Evolutionary conservation across 2,888 invertebrate genomes (phyloP).

Genomic region (Perithous albicinctus): DNA sequence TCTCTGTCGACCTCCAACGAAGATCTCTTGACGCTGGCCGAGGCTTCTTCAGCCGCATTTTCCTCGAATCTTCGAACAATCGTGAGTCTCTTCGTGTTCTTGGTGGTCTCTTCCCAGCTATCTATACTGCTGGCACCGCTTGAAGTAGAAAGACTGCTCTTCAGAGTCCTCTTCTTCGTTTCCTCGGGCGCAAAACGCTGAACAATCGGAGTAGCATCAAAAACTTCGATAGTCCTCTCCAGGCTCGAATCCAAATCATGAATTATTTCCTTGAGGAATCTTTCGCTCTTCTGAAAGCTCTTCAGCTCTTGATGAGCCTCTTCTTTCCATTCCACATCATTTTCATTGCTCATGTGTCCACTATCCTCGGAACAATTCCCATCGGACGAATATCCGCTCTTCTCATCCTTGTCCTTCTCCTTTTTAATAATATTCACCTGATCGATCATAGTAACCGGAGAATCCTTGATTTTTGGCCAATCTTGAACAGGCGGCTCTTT

Average conservation of each 20-base stretch:
- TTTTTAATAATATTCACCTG: constrained; percentile 48
- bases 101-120: constrained; percentile 74
- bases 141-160: constrained; percentile 71
- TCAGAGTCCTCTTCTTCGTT: constrained; percentile 69
- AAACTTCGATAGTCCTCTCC: constrained; percentile 76
- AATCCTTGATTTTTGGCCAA: constrained; percentile 73
- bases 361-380: constrained; percentile 91
- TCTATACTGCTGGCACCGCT: constrained; percentile 77
- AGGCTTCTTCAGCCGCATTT: constrained; percentile 23
- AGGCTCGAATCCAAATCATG: constrained; percentile 76
- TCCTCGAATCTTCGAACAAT: constrained; percentile 56
- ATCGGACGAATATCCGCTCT: constrained; percentile 86
- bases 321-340: constrained; percentile 85
- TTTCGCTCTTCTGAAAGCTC: constrained; percentile 73
- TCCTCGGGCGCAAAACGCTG: constrained; percentile 69
- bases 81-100: constrained; percentile 60
- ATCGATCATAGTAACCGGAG: constrained; percentile 64
- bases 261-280: constrained; percentile 77
- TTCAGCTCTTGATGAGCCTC: constrained; percentile 70
- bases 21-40: constrained; percentile 33
- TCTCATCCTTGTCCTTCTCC: constrained; percentile 73
- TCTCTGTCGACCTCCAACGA: constrained; percentile 61
- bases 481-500: constrained; percentile 70
- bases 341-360: constrained; percentile 92
- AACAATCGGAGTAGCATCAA: constrained; percentile 75